Base-by-base conservation (phyloP, 2,888 invertebrate genomes). In the Phyllotreta cruciferae region DNA sequence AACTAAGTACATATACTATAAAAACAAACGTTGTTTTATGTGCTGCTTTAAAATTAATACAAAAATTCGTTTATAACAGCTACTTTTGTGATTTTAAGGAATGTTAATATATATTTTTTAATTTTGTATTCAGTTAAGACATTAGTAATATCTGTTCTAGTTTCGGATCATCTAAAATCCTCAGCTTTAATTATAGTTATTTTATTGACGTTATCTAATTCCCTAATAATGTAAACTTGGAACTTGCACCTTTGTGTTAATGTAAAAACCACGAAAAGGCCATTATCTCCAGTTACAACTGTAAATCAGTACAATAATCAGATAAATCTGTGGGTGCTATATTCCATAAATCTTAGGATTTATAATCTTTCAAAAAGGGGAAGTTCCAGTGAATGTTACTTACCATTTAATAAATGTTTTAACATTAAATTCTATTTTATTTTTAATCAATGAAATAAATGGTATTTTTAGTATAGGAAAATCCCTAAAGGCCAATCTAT, bases 311-410 rank as follows among this genome's bases (percentile, higher is more conserved):
- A 62, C 57, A 65, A 62, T 65, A 62, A 65, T 47, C 47, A 53
- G 9, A 55, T 50, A 39, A 39, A 54, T 60, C 63, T 60, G 67
- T 63, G 65, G 71, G 71, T 71, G 71, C 71, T 71, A 71, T 71
- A 70, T 70, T 68, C 54, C 38, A 49, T 49, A 24, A 34, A 49
- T 6, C n/a, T 50, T 10, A 50, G 10, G 50, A 36, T 47, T 34
- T 39, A 55, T 66, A 38, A 50, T 50, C n/a, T 58, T 50, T 10
- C n/a, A 58, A 58, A 24, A 55, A 14, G 10, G 24, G 37, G n/a
- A 57, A 50, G 50, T 35, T 58, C 41, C 58, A 58, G 41, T 58
- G 50, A 58, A 58, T 58, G 58, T 58, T 58, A 58, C 67, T 69
- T 67, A 64, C 39, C 56, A 36, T 42, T 42, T 37, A 56, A 47